Percentiles rank a stretch among this genome's conserved stretches.
Evolutionary conservation across 2,888 invertebrate species (phyloP).

Genomic region (Epiblema foenella): DNA sequence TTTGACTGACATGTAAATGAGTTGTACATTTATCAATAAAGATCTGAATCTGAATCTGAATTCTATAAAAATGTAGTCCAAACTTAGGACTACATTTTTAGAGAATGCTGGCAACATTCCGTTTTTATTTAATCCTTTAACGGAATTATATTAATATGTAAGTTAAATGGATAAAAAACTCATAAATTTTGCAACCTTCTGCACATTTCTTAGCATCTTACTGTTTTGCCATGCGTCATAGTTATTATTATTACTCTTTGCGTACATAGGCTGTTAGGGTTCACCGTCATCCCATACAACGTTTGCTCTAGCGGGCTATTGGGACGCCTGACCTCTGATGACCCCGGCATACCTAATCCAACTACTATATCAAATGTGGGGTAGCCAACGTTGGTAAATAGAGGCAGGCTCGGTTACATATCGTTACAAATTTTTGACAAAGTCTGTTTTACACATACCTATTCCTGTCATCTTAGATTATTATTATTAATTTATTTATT

Average conservation of each 20-base stretch:
- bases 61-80: too few relatives aligned
- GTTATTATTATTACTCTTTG: neutral
- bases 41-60: too few relatives aligned
- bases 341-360: constrained; percentile 38
- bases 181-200: neutral
- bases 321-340: constrained; percentile 33
- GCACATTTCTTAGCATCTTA: neutral
- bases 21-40: too few relatives aligned
- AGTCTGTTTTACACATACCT: neutral
- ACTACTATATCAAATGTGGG: constrained; percentile 14
- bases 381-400: constrained; percentile 24
- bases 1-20: too few relatives aligned
- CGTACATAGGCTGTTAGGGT: constrained; percentile 1
- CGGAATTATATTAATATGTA: too few relatives aligned
- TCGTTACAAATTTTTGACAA: neutral
- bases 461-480: too few relatives aligned
- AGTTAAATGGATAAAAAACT: too few relatives aligned
- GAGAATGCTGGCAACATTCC: too few relatives aligned
- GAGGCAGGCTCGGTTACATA: neutral
- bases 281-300: constrained; percentile 7
- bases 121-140: too few relatives aligned
- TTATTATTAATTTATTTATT: too few relatives aligned
- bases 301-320: constrained; percentile 19
- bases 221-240: neutral
- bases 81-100: too few relatives aligned